Evolutionary conservation across 2,797 vertebrate genomes (phyloP), one percentile per base, ranked within the genome.

Genomic region (Anas bahamensis): DNA sequence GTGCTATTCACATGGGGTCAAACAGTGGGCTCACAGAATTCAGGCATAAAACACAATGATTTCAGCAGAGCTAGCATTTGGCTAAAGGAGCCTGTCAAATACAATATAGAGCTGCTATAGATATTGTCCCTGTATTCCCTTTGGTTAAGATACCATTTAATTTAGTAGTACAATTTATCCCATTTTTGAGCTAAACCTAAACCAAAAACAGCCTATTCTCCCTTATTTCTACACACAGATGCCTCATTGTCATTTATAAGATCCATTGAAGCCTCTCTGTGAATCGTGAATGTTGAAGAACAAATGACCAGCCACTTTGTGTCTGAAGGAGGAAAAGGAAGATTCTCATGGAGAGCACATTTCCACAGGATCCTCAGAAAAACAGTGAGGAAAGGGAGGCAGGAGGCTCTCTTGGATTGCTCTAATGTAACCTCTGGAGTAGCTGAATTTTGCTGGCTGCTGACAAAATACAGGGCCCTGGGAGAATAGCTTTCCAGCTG

Each of bases 141-240:
- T 89, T 53, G 26, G 63, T 28, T 41, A 39, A 29, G 57, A 53
- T n/a, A n/a, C 35, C 29, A 55, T 72, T 66, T 46, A 53, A 61
- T 75, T 71, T 15, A 77, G 44, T 68, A 68, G 53, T 12, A 23
- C 4, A 59, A 18, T 12, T 22, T 39, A 77, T 26, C 35, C 19
- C 22, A 15, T 85, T 89, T 89, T 72, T 55, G 72, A 63, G 52
- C 44, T 64, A 81, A 92, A 78, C 7, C 14, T 64, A 83, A 92
- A 76, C 6, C 12, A 70, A 10, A 7, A 39, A 28, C 9, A 53
- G n/a, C 2, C 1, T 18, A 10, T 44, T 69, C 21, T 63, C 10
- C 28, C 29, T 61, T 84, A 31, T 35, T 79, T 80, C 44, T 89
- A 26, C 17, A 91, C 24, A 19, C 56, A 42, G 39, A 65, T 17